phyloP scores from a whole-genome alignment of 2,113 vertebrate genomes.

The Oncorhynchus masou region DNA sequence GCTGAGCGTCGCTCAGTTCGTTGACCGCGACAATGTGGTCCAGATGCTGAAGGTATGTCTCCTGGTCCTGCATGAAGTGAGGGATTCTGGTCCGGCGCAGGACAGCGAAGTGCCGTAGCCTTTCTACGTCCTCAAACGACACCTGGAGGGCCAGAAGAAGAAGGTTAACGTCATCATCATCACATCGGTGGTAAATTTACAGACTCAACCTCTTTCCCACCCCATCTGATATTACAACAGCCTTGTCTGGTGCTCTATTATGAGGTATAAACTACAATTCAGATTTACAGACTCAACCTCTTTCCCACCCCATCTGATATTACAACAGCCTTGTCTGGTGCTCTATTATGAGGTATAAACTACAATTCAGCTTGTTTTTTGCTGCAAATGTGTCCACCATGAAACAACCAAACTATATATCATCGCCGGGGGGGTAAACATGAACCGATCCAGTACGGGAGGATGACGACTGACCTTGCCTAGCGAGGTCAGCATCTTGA shows the following conservation, averaged over 20 bases:
- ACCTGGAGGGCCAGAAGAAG: slow-evolving; percentile 70
- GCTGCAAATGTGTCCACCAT: no score
- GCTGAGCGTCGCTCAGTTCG: slow-evolving; percentile 80
- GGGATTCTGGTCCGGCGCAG: slow-evolving; percentile 83
- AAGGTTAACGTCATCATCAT: neutral
- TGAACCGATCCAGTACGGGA: neutral
- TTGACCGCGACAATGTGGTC: slow-evolving; percentile 88
- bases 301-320: no score
- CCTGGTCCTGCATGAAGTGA: slow-evolving; percentile 92
- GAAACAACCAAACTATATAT: no score
- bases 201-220: no score
- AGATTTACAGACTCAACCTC: no score
- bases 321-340: no score
- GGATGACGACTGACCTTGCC: slow-evolving; percentile 80
- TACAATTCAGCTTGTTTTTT: no score
- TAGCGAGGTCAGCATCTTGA: slow-evolving; percentile 84
- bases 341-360: no score
- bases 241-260: no score
- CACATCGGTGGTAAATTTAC: neutral
- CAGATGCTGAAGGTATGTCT: slow-evolving; percentile 85
- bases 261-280: no score
- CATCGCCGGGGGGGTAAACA: neutral
- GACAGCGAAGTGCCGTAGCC: slow-evolving; percentile 77
- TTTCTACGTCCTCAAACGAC: slow-evolving; percentile 89
- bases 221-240: no score